Base-by-base conservation (phyloP, 2,797 vertebrate species). In the Muraenolepis orangiensis region DNA sequence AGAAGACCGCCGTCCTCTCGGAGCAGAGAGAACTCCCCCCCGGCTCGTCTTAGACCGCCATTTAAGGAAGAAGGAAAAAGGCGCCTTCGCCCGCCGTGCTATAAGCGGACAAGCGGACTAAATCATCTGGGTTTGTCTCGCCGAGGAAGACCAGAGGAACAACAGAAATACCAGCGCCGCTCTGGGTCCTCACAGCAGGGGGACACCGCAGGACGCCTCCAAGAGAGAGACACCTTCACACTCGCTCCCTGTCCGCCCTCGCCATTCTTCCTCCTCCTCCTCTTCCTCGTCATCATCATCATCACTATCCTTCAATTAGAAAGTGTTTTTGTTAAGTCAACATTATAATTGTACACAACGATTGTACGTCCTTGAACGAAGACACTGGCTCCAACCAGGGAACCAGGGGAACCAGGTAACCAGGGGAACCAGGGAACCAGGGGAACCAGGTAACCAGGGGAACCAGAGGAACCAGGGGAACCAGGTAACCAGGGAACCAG, bases 211-310 rank as follows among this genome's bases (percentile, higher is more conserved):
- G 83, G 78, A 87, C 83, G 87, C 87, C 89, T 85, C 85, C 84
- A 82, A 90, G 86, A 90, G 88, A 93, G 93, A 87, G 91, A 86
- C 84, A 80, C 87, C 87, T 81, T 90, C 84, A 67, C 29, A 76
- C 73, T 80, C 40, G 68, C 83, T 84, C 10, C 12, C 36, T 11
- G 1, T 11, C 36, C 10, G 5, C 10, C 42, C 42, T 18, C 42
- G 3, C 84, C 85, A 81, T 86, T 80, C 81, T 87, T 73, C 81
- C 38, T 75, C 84, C 82, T 85, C 92, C 92, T 90, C 91, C 93
- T 93, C 91, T 85, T 90, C 80, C 83, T 79, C 85, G 81, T 86
- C 80, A 90, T 86, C 87, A 90, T 91, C 88, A 89, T 90, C 90
- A 87, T 82, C 90, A 84, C 2, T 18, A 88, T 85, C 38, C 38